These are phyloP conservation scores for Lepidochrysops patricia DNA, from an alignment of 2,888 invertebrate genomes.

Conservation along the genomic window DNA sequence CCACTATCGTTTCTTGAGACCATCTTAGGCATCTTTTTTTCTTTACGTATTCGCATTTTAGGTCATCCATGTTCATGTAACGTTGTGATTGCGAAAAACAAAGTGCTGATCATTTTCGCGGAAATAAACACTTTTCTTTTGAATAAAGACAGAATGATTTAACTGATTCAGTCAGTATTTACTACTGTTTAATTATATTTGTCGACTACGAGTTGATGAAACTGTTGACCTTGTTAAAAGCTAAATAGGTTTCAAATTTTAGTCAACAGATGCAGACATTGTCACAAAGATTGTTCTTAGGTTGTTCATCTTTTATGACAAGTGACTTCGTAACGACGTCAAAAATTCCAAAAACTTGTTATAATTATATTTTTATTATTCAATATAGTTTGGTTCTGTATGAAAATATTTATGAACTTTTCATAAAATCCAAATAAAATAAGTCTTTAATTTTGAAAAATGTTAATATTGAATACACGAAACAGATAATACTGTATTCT, in stretches of 20 bases:
- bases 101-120: constrained; percentile 71
- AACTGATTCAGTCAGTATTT: constrained; percentile 46
- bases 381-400: not conserved
- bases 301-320: constrained; percentile 45
- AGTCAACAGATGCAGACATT: constrained; percentile 75
- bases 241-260: constrained; percentile 74
- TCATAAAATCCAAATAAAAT: too few relatives aligned
- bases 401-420: not conserved
- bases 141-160: constrained; percentile 43
- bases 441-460: constrained; percentile 16
- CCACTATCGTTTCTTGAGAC: constrained; percentile 59
- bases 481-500: too few relatives aligned
- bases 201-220: constrained; percentile 66
- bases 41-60: constrained; percentile 74
- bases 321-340: constrained; percentile 37
- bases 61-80: constrained; percentile 76
- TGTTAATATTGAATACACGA: too few relatives aligned
- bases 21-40: constrained; percentile 69
- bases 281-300: constrained; percentile 59
- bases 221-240: constrained; percentile 76
- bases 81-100: constrained; percentile 75
- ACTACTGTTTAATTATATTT: constrained; percentile 65
- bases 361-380: not conserved
- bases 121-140: constrained; percentile 59
- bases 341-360: not conserved